These are phyloP conservation scores for Apis laboriosa DNA, from an alignment of 1,140 invertebrate species.

Conservation along the genomic window DNA sequence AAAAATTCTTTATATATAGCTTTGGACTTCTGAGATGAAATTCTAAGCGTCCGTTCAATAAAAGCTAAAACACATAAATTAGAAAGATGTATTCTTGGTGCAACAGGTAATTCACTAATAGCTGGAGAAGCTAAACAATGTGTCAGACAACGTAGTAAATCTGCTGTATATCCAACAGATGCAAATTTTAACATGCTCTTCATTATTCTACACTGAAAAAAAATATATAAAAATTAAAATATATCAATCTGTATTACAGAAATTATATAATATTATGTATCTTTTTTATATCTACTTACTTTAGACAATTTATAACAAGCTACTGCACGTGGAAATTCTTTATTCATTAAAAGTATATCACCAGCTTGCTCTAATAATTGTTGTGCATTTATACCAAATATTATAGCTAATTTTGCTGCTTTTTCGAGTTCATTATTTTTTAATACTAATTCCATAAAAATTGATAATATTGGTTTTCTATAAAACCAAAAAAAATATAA, in stretches of 20 bases:
- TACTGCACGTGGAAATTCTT: conserved; percentile 85
- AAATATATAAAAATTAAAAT: neutral
- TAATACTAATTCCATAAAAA: conserved; percentile 86
- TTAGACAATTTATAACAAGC: conserved; percentile 88
- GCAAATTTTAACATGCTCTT: conserved; percentile 89
- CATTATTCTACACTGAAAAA: conserved; percentile 83
- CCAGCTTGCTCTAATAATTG: conserved; percentile 87
- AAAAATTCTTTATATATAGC: conserved; percentile 82
- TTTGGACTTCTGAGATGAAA: conserved; percentile 70
- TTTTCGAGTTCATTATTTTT: conserved; percentile 82
- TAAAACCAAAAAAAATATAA: conserved; percentile 44
- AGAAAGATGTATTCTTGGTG: conserved; percentile 85
- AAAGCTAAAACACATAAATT: conserved; percentile 87
- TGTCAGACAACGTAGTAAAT: conserved; percentile 85
- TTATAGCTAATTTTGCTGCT: conserved; percentile 81
- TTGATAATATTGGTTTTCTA: conserved; percentile 84
- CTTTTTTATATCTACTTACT: conserved; percentile 73
- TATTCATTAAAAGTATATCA: conserved; percentile 85
- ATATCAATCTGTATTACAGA: neutral
- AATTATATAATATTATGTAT: too few species aligned
- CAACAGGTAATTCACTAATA: conserved; percentile 82
- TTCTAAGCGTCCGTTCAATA: conserved; percentile 83
- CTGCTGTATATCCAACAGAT: conserved; percentile 85
- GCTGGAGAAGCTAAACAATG: conserved; percentile 82
- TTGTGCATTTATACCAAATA: conserved; percentile 86